Conservation (phyloP, 2,797 vertebrate genomes). For the Smutsia gigantea region DNA sequence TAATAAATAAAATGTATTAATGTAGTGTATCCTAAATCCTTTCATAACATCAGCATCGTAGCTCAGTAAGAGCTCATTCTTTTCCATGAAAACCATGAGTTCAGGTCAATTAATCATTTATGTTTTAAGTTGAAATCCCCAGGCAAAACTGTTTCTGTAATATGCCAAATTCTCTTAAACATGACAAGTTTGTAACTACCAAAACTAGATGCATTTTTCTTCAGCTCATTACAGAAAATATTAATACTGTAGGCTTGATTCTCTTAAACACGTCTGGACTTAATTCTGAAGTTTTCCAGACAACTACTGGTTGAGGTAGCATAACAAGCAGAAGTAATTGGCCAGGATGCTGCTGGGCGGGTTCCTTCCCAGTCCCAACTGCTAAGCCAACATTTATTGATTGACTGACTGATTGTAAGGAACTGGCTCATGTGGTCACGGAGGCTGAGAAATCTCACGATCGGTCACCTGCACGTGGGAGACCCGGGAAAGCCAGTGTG, state of each 20-base stretch:
- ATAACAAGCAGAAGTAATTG: not conserved
- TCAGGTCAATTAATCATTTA: not conserved
- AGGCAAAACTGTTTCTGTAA: not conserved
- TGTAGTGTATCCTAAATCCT: not conserved
- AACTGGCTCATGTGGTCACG: not conserved
- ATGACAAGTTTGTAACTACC: not conserved
- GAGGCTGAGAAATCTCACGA: not conserved
- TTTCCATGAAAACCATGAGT: not conserved
- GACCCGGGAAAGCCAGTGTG: not conserved
- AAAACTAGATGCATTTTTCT: not conserved
- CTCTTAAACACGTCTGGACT: not conserved
- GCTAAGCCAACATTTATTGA: not conserved
- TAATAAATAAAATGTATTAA: not conserved
- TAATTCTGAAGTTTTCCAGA: not conserved
- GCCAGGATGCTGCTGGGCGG: not conserved
- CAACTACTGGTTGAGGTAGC: not conserved
- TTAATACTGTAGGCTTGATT: not conserved
- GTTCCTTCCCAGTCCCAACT: not conserved
- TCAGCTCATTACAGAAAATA: not conserved
- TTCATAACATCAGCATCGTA: not conserved
- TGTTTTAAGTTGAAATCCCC: not conserved
- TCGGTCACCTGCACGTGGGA: no score
- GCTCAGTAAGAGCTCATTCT: not conserved
- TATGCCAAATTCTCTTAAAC: not conserved
- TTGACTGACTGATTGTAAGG: not conserved